phyloP scores from a whole-genome alignment of 2,797 vertebrate species.

The Aphelocoma californica region DNA sequence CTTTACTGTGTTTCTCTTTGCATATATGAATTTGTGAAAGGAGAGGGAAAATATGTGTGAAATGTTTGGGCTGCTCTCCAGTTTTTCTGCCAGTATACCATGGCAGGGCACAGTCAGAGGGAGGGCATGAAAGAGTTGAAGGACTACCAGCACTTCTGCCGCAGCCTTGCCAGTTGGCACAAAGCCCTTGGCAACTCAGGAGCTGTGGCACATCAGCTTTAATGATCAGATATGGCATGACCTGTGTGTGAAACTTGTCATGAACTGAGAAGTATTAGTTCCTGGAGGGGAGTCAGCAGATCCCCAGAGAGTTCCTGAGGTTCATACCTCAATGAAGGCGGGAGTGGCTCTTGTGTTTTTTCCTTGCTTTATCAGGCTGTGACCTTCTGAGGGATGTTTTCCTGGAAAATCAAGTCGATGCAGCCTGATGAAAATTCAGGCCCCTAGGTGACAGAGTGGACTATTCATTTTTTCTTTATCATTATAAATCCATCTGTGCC shows the following conservation, averaged over 20 bases:
- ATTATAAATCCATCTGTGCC: background rate
- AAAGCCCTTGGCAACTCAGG: background rate
- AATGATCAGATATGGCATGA: accelerated
- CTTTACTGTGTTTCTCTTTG: background rate
- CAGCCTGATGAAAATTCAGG: background rate
- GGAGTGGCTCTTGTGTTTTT: background rate
- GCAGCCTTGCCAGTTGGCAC: background rate
- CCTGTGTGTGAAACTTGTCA: accelerated
- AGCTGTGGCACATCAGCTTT: background rate
- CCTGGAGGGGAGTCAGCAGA: background rate
- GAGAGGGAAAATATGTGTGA: background rate
- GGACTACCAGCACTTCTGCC: background rate
- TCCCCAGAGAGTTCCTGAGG: background rate
- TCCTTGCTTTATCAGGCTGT: background rate
- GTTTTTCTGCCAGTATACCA: background rate
- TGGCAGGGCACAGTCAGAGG: background rate
- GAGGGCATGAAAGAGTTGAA: background rate
- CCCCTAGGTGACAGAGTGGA: background rate
- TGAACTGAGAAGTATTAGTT: background rate
- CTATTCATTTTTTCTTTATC: background rate
- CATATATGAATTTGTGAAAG: background rate
- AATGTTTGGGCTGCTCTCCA: background rate
- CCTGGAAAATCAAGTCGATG: background rate
- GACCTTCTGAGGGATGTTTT: background rate
- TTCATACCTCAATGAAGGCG: accelerated